Percentiles rank a stretch among this genome's conserved stretches.
Evolutionary conservation across 2,113 vertebrate species (phyloP).

Genomic region (Myotis lucifugus): DNA sequence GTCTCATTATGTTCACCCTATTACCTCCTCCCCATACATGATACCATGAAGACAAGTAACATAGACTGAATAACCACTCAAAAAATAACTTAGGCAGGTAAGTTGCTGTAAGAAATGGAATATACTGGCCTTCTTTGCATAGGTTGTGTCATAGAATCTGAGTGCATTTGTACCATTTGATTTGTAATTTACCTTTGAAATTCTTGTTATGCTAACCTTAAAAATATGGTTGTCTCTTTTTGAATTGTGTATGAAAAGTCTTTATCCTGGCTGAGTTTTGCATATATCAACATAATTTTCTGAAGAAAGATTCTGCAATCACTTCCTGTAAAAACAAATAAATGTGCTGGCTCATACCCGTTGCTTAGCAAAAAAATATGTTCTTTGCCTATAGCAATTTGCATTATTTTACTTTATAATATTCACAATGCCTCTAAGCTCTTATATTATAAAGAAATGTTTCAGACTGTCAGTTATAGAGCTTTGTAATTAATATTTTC

Average conservation of each 20-base stretch:
- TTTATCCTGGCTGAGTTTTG: not conserved
- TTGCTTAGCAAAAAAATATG: constrained; percentile 20
- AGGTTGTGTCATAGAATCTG: not conserved
- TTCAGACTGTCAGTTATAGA: not conserved
- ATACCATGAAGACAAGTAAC: not conserved
- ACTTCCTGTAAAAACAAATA: not conserved
- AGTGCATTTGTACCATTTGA: not conserved
- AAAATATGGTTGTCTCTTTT: not conserved
- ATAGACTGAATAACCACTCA: not conserved
- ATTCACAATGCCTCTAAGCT: not conserved
- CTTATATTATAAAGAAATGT: not conserved
- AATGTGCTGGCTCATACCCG: not conserved
- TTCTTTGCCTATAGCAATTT: not conserved
- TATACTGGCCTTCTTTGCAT: not conserved
- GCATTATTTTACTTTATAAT: not conserved
- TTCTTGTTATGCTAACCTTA: not conserved
- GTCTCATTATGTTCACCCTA: not conserved
- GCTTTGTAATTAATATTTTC: not conserved
- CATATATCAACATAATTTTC: not conserved
- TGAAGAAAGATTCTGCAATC: not conserved
- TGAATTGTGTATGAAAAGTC: not conserved
- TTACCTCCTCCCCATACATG: rapidly evolving
- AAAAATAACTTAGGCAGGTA: not conserved
- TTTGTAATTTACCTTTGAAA: constrained; percentile 48
- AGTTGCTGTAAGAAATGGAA: not conserved